Conservation (phyloP, 2,113 vertebrate genomes). For the Pelecanoides urinatrix region DNA sequence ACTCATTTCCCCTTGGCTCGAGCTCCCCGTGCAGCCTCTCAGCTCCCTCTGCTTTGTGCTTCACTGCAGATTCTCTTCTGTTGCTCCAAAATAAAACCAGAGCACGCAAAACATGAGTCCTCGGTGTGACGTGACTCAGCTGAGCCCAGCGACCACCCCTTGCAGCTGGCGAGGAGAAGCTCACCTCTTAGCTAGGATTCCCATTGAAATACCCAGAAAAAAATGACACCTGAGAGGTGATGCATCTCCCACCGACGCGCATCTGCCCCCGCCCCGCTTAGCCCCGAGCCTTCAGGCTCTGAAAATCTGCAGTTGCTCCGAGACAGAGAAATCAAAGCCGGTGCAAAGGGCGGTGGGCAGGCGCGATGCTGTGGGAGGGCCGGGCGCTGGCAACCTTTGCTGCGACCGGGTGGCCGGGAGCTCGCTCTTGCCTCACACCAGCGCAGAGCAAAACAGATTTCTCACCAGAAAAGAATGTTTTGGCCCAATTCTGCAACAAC, state of each 20-base stretch:
- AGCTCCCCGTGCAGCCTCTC: background rate
- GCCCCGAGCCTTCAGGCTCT: background rate
- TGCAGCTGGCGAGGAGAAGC: background rate
- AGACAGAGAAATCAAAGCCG: background rate
- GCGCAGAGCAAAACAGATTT: background rate
- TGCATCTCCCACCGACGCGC: fast-evolving
- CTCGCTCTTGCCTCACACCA: background rate
- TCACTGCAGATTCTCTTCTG: background rate
- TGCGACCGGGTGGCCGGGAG: background rate
- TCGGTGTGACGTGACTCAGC: background rate
- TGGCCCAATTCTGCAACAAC: background rate
- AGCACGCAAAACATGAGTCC: background rate
- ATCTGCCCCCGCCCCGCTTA: fast-evolving
- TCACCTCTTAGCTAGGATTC: background rate
- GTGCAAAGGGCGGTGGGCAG: background rate
- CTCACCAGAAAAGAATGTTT: slow-evolving; percentile 56
- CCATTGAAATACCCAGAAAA: fast-evolving
- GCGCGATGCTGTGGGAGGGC: background rate
- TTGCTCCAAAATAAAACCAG: slow-evolving; percentile 36
- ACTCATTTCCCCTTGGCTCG: background rate
- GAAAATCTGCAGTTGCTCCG: fast-evolving
- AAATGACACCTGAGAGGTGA: background rate
- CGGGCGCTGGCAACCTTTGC: background rate
- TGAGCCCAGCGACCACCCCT: background rate
- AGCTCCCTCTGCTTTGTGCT: background rate